Conservation (phyloP, 2,113 vertebrate species). For the Addax nasomaculatus region DNA sequence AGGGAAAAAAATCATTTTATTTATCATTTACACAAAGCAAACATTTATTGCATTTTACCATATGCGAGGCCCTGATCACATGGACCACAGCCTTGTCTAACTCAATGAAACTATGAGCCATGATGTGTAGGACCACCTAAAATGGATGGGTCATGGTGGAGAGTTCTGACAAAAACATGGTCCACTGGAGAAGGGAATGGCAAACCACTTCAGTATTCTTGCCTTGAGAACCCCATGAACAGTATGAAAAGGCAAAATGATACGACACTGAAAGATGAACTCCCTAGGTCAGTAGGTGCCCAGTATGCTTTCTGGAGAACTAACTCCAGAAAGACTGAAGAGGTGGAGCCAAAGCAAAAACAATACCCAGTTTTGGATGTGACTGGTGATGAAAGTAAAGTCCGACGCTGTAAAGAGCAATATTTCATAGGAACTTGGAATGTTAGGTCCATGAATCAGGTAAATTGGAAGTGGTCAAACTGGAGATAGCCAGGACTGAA, state of each 20-base stretch:
- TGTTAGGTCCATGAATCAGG: background rate
- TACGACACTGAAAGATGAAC: background rate
- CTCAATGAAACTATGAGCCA: background rate
- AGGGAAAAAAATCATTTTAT: conserved; percentile 8
- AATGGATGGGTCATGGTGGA: background rate
- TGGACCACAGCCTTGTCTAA: background rate
- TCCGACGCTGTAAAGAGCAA: accelerated
- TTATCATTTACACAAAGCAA: background rate
- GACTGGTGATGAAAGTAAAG: background rate
- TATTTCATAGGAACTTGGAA: background rate
- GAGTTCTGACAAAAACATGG: background rate
- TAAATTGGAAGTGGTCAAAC: background rate
- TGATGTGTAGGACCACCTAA: background rate
- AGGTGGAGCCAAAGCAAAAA: background rate
- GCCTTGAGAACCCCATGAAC: background rate
- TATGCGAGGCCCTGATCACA: background rate
- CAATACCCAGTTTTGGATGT: background rate
- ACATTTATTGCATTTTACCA: background rate
- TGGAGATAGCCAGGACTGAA: background rate
- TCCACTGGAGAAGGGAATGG: background rate
- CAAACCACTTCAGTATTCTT: background rate
- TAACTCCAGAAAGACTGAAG: background rate
- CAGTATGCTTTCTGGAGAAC: background rate
- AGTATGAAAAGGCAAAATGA: background rate
- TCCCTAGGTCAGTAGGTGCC: background rate